Conservation (phyloP, 2,797 vertebrate genomes). For the Syngnathus rostellatus region DNA sequence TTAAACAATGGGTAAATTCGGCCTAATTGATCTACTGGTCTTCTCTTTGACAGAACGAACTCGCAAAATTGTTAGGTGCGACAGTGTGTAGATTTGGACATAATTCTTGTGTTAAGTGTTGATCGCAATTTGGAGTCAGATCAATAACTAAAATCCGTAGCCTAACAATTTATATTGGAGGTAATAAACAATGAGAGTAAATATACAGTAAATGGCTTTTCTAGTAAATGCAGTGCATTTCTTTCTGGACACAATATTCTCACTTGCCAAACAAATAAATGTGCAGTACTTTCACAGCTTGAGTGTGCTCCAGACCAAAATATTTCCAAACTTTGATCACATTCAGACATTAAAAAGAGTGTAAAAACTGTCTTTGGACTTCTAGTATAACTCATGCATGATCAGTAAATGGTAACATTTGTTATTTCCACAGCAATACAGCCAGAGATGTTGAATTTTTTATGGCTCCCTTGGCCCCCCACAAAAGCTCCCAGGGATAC, state of each 20-base stretch:
- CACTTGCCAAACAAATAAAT: not conserved
- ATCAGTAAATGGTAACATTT: slow-evolving; percentile 63
- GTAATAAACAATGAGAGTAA: not conserved
- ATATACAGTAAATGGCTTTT: not conserved
- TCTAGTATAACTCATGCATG: slow-evolving; percentile 57
- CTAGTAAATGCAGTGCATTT: not conserved
- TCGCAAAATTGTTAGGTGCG: too few relatives aligned
- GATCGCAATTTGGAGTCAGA: too few relatives aligned
- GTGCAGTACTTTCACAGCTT: not conserved
- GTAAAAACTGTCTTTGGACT: slow-evolving; percentile 39
- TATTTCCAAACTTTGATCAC: not conserved
- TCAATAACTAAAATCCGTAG: too few relatives aligned
- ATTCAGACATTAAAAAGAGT: slow-evolving; percentile 10
- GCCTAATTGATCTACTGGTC: too few relatives aligned
- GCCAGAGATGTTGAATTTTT: slow-evolving; percentile 54
- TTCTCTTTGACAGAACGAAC: too few relatives aligned
- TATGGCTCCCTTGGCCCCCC: slow-evolving; percentile 34
- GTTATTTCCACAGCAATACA: slow-evolving; percentile 57
- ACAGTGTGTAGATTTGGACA: too few relatives aligned
- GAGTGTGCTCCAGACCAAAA: not conserved
- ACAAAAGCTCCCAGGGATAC: slow-evolving; percentile 2
- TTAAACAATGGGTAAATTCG: too few relatives aligned
- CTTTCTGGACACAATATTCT: not conserved
- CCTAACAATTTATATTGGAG: too few relatives aligned
- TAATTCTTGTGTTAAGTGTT: too few relatives aligned